Conservation (phyloP, 1,140 invertebrate genomes). For the Tetraneura akinire region DNA sequence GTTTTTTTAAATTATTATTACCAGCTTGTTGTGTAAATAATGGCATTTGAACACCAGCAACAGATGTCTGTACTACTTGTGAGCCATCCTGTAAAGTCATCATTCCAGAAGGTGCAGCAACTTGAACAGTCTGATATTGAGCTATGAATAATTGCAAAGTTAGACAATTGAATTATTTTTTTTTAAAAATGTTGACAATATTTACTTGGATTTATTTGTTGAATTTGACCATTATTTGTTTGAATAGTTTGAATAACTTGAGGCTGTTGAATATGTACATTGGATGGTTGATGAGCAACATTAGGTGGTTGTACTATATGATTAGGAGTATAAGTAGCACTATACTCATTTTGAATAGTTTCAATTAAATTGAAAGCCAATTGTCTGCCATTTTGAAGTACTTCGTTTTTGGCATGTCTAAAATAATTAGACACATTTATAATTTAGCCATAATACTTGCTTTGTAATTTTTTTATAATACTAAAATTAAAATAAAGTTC, state of each 20-base stretch:
- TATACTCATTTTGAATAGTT: slow-evolving; percentile 75
- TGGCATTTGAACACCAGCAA: slow-evolving; percentile 48
- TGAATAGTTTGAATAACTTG: slow-evolving; percentile 42
- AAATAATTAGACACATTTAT: slow-evolving; percentile 11
- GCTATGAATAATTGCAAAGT: not conserved
- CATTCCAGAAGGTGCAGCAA: slow-evolving; percentile 38
- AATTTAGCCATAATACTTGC: not conserved
- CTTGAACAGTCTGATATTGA: slow-evolving; percentile 47
- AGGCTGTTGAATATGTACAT: slow-evolving; percentile 35
- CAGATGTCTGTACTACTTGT: slow-evolving; percentile 41
- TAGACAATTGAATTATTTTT: not conserved
- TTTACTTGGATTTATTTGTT: slow-evolving; percentile 43
- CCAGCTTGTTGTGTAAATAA: slow-evolving; percentile 40
- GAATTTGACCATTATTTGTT: slow-evolving; percentile 42
- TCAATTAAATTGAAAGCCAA: slow-evolving; percentile 77
- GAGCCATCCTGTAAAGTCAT: slow-evolving; percentile 40
- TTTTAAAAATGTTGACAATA: not conserved
- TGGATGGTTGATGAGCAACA: slow-evolving; percentile 8
- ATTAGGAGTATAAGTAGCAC: slow-evolving; percentile 25
- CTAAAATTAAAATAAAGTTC: not conserved
- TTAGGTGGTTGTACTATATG: slow-evolving; percentile 57
- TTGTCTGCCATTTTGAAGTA: slow-evolving; percentile 73
- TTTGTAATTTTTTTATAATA: not conserved
- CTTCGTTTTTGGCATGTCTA: slow-evolving; percentile 70
- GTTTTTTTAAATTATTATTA: not conserved